Base-by-base conservation (phyloP, 2,888 invertebrate genomes). In the Sphaerophoria taeniata region DNA sequence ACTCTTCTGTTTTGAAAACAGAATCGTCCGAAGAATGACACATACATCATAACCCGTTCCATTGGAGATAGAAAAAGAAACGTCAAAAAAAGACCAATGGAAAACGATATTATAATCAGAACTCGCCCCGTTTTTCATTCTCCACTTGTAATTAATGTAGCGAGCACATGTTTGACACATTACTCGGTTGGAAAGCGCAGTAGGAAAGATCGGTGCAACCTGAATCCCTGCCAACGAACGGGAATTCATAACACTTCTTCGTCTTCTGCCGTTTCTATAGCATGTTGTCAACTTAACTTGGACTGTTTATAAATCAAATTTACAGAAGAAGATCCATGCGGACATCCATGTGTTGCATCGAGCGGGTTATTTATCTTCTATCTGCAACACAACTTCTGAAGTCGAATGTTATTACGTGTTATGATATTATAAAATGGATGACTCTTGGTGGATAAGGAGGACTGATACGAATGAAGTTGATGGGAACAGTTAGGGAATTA, bases 401-500 rank as follows among this genome's bases (percentile, higher is more conserved):
- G n/a, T n/a, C n/a, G n/a, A n/a, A n/a, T n/a, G n/a, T n/a, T n/a
- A n/a, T n/a, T n/a, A n/a, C n/a, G n/a, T n/a, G n/a, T n/a, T n/a
- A n/a, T n/a, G n/a, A n/a, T n/a, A n/a, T n/a, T n/a, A n/a, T n/a
- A n/a, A n/a, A n/a, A n/a, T n/a, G n/a, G n/a, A n/a, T n/a, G n/a
- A n/a, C n/a, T n/a, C n/a, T n/a, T n/a, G n/a, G n/a, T n/a, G n/a
- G n/a, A n/a, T n/a, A n/a, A n/a, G n/a, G n/a, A n/a, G n/a, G n/a
- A n/a, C n/a, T n/a, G n/a, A n/a, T n/a, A n/a, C 24, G 24, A 24
- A 69, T 56, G 61, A 73, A 39, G 49, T 78, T 71, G 73, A 82
- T 82, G 78, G 69, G 6, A 73, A 70, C 70, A 51, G 63, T 82
- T 78, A 78, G 14, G 49, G 73, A 61, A 78, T 78, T 78, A n/a